These are phyloP conservation scores for Phoxinus phoxinus DNA, from an alignment of 2,113 vertebrate species.

Conservation along the genomic window DNA sequence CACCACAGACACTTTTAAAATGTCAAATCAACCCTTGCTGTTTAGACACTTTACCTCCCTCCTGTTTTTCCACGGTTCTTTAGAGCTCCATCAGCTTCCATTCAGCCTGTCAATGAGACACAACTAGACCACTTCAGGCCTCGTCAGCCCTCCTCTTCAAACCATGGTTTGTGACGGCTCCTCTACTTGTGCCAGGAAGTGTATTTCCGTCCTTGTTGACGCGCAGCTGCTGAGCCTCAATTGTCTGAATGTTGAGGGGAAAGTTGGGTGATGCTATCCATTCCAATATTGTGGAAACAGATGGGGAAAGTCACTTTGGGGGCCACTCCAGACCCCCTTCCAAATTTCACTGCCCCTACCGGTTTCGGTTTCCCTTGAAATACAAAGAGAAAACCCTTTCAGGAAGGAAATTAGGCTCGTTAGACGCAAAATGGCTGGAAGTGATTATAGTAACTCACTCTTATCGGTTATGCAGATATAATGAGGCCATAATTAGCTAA, in stretches of 20 bases:
- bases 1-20: conserved; percentile 17
- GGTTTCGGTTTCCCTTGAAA: conserved; percentile 33
- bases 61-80: background rate
- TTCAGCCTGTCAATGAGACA: conserved; percentile 32
- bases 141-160: background rate
- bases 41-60: conserved; percentile 20
- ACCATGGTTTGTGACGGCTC: conserved; percentile 3
- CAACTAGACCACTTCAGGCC: conserved; percentile 25
- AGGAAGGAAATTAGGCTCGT: conserved; percentile 51
- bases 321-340: conserved; percentile 28
- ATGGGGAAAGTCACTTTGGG: conserved; percentile 42
- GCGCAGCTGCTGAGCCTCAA: conserved; percentile 44
- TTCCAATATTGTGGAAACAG: conserved; percentile 51
- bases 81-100: conserved; percentile 28
- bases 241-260: conserved; percentile 12
- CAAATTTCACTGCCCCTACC: conserved; percentile 18
- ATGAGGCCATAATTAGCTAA: conserved; percentile 8
- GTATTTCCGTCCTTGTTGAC: conserved; percentile 7
- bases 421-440: conserved; percentile 48
- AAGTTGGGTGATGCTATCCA: background rate
- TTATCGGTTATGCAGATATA: conserved; percentile 42
- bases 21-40: conserved; percentile 17
- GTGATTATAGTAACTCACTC: conserved; percentile 32
- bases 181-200: conserved; percentile 26
- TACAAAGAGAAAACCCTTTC: conserved; percentile 20